Evolutionary conservation across 2,888 invertebrate genomes (phyloP), one percentile per base, ranked within the genome.

Genomic region (Lamellibrachia columna): DNA sequence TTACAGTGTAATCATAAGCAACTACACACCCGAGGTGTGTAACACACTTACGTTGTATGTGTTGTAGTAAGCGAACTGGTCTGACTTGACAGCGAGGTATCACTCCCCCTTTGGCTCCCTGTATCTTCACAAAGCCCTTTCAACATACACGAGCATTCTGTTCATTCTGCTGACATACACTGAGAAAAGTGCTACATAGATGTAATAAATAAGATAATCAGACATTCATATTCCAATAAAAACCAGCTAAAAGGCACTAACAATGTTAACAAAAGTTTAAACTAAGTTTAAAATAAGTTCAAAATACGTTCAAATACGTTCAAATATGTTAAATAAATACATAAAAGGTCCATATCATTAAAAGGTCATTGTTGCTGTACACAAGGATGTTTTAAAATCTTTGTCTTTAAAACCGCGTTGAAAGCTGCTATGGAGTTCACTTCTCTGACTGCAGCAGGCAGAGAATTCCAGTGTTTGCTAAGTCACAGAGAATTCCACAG

Each of bases 11-110:
- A 28, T 28, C 28, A 28, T 28, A 28, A 22, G 22, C 22, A 75
- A 0, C 55, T 55, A 9, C 75, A 60, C 60, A 60, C 22, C 60
- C 22, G 28, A 28, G 28, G 28, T 28, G 28, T 28, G 28, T 28
- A 15, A 55, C 53, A 91, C 52, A 94, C 94, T 94, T 93, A 96
- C 96, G 94, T 95, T 95, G 93, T 94, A 94, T 53, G 94, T 95
- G 92, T 96, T 95, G 94, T 96, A 96, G 93, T 96, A 96, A 92
- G 95, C 95, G 60, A 96, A 94, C 53, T 94, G 95, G 60, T 95
- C 95, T 91, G 95, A 94, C 93, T 95, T 96, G 92, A 96, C 94
- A 2, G 95, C 95, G 52, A 96, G 94, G 94, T 95, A 96, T 90
- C 94, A 94, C 93, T 95, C 95, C 28, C 28, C 94, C 94, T 92